phyloP scores from a whole-genome alignment of 2,113 vertebrate genomes.

The Myrmecobius fasciatus region DNA sequence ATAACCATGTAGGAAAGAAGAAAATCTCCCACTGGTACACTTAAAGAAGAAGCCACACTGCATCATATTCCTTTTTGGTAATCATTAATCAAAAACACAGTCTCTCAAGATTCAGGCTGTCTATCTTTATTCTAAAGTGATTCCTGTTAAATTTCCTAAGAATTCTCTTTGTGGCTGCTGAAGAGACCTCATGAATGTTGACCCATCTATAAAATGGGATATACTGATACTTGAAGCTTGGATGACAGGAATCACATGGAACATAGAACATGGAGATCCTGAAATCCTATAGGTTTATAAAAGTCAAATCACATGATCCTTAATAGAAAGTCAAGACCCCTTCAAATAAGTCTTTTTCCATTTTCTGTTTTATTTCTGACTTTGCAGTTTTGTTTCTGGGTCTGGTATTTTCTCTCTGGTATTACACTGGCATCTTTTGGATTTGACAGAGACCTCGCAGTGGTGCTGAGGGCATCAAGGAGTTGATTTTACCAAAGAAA shows the following conservation, averaged over 20 bases:
- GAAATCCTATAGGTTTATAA: not conserved
- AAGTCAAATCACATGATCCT: not conserved
- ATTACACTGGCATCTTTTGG: not conserved
- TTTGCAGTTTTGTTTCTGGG: not conserved
- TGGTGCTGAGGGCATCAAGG: not conserved
- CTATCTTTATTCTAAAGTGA: not conserved
- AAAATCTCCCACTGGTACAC: not conserved
- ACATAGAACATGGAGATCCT: not conserved
- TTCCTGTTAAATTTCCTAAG: not conserved
- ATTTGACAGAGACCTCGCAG: not conserved
- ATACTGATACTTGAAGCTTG: not conserved
- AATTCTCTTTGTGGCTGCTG: not conserved
- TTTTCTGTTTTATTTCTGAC: not conserved
- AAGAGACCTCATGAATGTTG: fast-evolving
- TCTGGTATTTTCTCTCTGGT: not conserved
- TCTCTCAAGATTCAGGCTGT: not conserved
- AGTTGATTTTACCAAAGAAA: not conserved
- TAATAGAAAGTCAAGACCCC: not conserved
- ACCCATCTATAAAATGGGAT: fast-evolving
- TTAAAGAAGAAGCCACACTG: not conserved
- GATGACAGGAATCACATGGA: not conserved
- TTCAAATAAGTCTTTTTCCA: not conserved
- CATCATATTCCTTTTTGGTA: not conserved
- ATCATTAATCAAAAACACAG: not conserved
- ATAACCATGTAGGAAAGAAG: fast-evolving